Evolutionary conservation across 2,797 vertebrate species (phyloP).

Genomic region (Coendou prehensilis): DNA sequence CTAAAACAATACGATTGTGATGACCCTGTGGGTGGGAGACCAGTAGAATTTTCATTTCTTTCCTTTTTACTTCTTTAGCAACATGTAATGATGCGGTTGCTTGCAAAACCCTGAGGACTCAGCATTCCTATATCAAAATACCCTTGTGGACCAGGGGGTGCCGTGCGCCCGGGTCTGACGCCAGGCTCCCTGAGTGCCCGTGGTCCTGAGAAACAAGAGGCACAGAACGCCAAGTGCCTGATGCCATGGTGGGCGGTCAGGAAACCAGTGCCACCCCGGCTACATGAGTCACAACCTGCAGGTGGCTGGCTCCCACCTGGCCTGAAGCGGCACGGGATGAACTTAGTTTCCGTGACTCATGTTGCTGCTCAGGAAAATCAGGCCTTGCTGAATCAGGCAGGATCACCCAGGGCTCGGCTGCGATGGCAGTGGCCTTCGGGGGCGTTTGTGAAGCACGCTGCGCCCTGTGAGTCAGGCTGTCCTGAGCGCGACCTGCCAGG

Average conservation of each 20-base stretch:
- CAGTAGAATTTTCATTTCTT: background rate
- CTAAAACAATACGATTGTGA: background rate
- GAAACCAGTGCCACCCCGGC: slow-evolving; percentile 3
- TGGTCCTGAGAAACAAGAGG: background rate
- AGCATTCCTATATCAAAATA: background rate
- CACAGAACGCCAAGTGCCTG: background rate
- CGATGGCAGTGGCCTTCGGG: background rate
- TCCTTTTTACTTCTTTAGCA: slow-evolving; percentile 22
- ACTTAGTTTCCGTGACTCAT: slow-evolving; percentile 48
- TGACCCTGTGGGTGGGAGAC: background rate
- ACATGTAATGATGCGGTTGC: background rate
- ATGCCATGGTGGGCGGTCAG: background rate
- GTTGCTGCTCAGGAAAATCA: slow-evolving; percentile 55
- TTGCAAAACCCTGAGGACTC: background rate
- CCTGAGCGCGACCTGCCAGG: too few species aligned
- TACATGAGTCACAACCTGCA: slow-evolving; percentile 26
- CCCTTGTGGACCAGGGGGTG: background rate
- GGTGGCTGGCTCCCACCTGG: slow-evolving; percentile 55
- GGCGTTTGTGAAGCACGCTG: background rate
- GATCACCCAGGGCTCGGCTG: background rate
- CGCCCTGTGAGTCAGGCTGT: background rate
- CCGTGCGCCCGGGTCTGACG: background rate
- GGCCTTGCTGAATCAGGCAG: slow-evolving; percentile 20
- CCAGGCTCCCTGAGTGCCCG: background rate
- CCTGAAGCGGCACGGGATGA: background rate